These are phyloP conservation scores for Macheiramphus alcinus DNA, from an alignment of 2,113 vertebrate genomes.

Conservation along the genomic window DNA sequence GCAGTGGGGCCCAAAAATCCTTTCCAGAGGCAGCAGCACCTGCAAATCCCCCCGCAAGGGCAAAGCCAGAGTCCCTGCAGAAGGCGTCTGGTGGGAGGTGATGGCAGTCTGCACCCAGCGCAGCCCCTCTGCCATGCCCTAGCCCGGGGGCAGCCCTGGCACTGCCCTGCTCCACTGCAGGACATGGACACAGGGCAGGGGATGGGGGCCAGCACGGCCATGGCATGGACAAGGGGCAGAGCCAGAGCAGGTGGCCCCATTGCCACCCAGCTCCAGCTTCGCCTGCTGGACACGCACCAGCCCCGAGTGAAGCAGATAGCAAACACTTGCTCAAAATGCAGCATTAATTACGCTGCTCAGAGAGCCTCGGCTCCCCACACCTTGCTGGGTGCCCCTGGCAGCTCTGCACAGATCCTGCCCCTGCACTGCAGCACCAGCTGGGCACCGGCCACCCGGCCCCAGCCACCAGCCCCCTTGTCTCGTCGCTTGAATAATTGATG, in stretches of 20 bases:
- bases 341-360: background rate
- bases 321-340: background rate
- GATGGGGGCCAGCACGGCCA: rapidly evolving
- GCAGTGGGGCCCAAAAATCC: background rate
- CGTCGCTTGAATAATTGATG: background rate
- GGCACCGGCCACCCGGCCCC: rapidly evolving
- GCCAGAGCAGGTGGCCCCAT: background rate
- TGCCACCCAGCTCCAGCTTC: background rate
- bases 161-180: background rate
- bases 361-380: rapidly evolving
- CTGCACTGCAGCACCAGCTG: rapidly evolving
- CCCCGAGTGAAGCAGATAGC: background rate
- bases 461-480: background rate
- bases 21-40: background rate
- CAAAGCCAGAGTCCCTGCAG: background rate
- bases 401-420: background rate
- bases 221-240: background rate
- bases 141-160: background rate
- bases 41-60: background rate
- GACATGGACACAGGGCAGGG: background rate
- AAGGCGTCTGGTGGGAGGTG: rapidly evolving
- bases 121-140: background rate
- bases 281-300: background rate
- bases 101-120: background rate
- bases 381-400: background rate